These are phyloP conservation scores for Agapornis canus DNA, from an alignment of 2,797 vertebrate species.

Conservation along the genomic window DNA sequence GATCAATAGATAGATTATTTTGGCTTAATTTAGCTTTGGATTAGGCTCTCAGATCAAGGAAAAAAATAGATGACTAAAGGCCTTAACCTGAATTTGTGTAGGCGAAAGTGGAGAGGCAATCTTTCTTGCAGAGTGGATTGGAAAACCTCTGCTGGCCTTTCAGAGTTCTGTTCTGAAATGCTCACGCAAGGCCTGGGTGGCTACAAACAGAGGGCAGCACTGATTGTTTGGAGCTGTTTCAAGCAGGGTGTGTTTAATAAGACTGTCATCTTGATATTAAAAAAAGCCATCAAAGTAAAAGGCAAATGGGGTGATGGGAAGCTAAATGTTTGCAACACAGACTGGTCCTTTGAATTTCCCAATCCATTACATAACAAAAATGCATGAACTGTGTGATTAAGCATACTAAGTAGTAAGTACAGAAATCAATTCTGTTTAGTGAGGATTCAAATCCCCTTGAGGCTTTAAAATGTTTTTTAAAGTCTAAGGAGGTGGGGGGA, in stretches of 20 bases:
- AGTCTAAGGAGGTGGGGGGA: conserved; percentile 44
- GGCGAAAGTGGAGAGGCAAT: background rate
- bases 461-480: conserved; percentile 67
- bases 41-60: background rate
- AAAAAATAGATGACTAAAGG: background rate
- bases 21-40: conserved; percentile 18
- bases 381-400: conserved; percentile 30
- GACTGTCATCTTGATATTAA: background rate
- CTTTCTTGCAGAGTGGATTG: conserved; percentile 31
- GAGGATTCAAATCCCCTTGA: conserved; percentile 69
- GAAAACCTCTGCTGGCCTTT: conserved; percentile 34
- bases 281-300: background rate
- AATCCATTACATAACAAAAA: conserved; percentile 52
- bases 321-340: conserved; percentile 35
- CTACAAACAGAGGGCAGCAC: background rate
- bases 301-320: background rate
- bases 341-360: conserved; percentile 7
- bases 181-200: background rate
- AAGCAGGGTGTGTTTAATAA: background rate
- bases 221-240: background rate
- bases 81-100: conserved; percentile 12
- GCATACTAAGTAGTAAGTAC: conserved; percentile 52
- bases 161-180: background rate
- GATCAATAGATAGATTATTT: background rate
- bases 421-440: conserved; percentile 68